phyloP scores from a whole-genome alignment of 2,888 invertebrate species.

The Lasioglossum villosulum region DNA sequence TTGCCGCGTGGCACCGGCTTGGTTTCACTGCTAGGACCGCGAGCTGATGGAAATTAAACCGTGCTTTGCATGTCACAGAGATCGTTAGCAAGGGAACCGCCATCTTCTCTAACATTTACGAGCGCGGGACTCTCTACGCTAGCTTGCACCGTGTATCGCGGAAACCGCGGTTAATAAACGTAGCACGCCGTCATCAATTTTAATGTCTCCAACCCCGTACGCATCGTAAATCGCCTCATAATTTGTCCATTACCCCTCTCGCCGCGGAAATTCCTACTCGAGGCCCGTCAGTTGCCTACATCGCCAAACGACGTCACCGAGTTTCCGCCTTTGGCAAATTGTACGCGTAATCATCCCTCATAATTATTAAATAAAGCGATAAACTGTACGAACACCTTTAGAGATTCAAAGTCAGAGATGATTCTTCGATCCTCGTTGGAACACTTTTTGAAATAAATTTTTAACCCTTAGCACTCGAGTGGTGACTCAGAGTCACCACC shows the following conservation, averaged over 20 bases:
- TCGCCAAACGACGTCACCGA: not conserved
- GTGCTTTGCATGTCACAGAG: constrained; percentile 24
- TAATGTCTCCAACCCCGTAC: constrained; percentile 27
- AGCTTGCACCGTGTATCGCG: not conserved
- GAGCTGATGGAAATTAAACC: constrained; percentile 15
- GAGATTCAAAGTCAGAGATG: too few species aligned
- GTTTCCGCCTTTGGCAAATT: not conserved
- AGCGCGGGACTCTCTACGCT: constrained; percentile 20
- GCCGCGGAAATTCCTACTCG: constrained; percentile 21
- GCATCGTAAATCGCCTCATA: constrained; percentile 55
- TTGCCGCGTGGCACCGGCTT: too few species aligned
- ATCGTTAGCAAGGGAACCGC: constrained; percentile 5
- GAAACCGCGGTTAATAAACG: constrained; percentile 45
- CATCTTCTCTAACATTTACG: constrained; percentile 32
- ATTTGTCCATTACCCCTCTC: constrained; percentile 56
- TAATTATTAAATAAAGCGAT: too few species aligned
- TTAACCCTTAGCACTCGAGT: too few species aligned
- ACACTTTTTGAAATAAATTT: too few species aligned
- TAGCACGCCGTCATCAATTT: constrained; percentile 41
- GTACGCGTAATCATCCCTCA: not conserved
- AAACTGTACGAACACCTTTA: too few species aligned
- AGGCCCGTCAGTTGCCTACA: not conserved
- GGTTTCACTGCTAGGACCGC: not conserved
- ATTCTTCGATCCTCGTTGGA: too few species aligned
- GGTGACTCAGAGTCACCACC: too few species aligned